phyloP scores from a whole-genome alignment of 2,797 vertebrate genomes.

The Gastrophryne carolinensis region DNA sequence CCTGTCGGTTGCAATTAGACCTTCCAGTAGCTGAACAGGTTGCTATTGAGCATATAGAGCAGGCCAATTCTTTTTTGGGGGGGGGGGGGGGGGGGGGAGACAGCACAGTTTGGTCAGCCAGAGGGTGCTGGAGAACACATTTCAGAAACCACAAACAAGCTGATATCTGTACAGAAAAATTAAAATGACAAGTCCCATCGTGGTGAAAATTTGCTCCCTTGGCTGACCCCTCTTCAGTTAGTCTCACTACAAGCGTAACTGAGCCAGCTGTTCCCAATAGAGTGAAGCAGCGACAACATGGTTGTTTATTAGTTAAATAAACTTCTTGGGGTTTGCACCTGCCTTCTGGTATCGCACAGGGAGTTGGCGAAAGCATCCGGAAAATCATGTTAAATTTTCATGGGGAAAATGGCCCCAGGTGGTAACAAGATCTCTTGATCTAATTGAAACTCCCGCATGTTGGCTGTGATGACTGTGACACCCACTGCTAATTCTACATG shows the following conservation, averaged over 20 bases:
- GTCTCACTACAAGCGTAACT: conserved; percentile 42
- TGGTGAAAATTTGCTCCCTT: conserved; percentile 44
- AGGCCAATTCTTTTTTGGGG: no score
- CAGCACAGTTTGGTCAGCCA: neutral
- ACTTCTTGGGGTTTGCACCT: conserved; percentile 43
- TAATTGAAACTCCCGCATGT: conserved; percentile 17
- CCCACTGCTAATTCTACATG: neutral
- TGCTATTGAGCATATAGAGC: no score
- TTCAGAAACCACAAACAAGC: neutral
- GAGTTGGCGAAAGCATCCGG: conserved; percentile 38
- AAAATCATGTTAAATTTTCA: conserved; percentile 46
- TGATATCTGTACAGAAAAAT: neutral
- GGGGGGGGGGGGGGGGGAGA: no score
- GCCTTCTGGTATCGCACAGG: conserved; percentile 39
- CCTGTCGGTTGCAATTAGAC: no score
- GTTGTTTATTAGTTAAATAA: conserved; percentile 45
- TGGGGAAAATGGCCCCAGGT: conserved; percentile 49
- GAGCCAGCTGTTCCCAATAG: conserved; percentile 48
- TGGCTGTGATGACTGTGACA: neutral
- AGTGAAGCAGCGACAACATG: conserved; percentile 39
- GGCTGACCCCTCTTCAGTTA: conserved; percentile 46
- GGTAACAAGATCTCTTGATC: conserved; percentile 12
- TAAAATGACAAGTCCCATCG: conserved; percentile 15
- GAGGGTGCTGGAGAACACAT: neutral
- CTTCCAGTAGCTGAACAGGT: no score